phyloP scores from a whole-genome alignment of 2,113 vertebrate species.

The Elaphurus davidianus region DNA sequence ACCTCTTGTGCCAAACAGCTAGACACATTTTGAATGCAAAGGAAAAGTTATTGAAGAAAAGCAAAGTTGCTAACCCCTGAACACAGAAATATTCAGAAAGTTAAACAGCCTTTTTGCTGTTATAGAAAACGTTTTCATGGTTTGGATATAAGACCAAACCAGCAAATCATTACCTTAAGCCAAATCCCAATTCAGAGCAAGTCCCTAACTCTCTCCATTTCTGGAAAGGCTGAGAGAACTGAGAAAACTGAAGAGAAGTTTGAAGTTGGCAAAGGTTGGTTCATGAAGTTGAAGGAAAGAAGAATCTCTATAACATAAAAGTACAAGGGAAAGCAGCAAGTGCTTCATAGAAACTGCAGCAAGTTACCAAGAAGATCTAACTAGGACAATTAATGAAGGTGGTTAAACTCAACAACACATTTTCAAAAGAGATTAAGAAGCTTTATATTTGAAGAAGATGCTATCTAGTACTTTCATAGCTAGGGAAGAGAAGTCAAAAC shows the following conservation, averaged over 20 bases:
- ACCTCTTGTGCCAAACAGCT: neutral
- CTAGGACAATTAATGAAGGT: neutral
- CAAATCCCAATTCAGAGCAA: neutral
- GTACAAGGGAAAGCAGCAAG: neutral
- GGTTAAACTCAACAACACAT: neutral
- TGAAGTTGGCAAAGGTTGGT: neutral
- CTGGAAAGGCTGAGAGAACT: neutral
- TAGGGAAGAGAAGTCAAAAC: neutral
- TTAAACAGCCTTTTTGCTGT: neutral
- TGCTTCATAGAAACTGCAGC: neutral
- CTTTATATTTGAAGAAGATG: neutral
- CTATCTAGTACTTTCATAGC: neutral
- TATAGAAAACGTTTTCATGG: neutral
- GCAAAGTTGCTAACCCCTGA: neutral
- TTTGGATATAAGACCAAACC: neutral
- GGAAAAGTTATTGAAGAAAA: neutral
- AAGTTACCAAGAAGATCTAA: neutral
- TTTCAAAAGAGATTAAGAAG: neutral
- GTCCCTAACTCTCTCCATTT: neutral
- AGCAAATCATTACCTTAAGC: neutral
- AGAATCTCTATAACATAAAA: neutral
- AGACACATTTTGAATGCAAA: neutral
- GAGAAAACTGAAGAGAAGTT: neutral
- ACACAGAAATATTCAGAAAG: neutral
- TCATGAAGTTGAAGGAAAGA: neutral